Base-by-base conservation (phyloP, 2,797 vertebrate species). In the Nyctalus aviator region DNA sequence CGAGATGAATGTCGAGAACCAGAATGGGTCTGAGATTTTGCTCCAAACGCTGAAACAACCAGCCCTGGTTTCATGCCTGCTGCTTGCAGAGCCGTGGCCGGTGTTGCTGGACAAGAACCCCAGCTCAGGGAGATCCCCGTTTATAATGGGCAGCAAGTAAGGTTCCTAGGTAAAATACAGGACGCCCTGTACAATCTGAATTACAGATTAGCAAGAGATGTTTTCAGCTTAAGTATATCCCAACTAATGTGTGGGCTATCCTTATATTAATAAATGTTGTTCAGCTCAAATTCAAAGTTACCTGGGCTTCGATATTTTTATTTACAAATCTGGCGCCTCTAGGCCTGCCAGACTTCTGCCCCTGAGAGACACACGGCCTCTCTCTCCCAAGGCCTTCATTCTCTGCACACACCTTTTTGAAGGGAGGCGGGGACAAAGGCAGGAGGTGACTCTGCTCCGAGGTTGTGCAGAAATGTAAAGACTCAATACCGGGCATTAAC, bases 361-460 rank as follows among this genome's bases (percentile, higher is more conserved):
- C 8, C 46, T 21, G 1, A 1, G 7, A 11, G 18, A 44, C 2
- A 8, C 3, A 6, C 7, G 3, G 1, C 11, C 14, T 37, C 13
- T 2, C 0, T 32, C 23, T 12, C 6, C 12, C 17, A n/a, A 25
- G 5, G 12, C 18, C 18, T 21, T 72, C 7, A 8, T 20, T 30
- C 8, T 71, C 30, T n/a, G 12, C 12, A 25, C 8, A n/a, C 6
- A 20, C 71, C 30, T 53, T 41, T 46, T 10, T 15, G 53, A 75
- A 46, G 23, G 46, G 3, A 9, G 11, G 37, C 0, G 0, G 20
- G 44, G 44, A 18, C 21, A 37, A 48, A 23, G 23, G 8, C 0
- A 4, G 11, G 1, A 17, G 11, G 7, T 0, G 1, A 3, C 17
- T 88, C 4, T 71, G 10, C 32, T 76, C 23, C 79, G 8, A 44